These are phyloP conservation scores for Andricus grossulariae DNA, from an alignment of 1,140 invertebrate species.

Conservation along the genomic window DNA sequence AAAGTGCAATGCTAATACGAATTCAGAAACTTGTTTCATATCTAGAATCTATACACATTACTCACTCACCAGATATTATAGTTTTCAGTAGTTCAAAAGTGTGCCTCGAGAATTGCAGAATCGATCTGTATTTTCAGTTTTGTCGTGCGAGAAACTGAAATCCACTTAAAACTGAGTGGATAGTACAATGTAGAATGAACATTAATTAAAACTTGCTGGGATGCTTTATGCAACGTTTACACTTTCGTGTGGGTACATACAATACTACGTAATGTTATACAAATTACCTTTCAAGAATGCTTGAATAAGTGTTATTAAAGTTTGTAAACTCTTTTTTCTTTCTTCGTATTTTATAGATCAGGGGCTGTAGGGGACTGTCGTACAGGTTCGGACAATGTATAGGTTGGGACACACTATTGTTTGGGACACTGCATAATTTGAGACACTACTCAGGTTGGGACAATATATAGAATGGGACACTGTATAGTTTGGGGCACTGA, in stretches of 20 bases:
- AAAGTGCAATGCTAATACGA: slow-evolving; percentile 30
- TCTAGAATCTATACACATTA: not conserved
- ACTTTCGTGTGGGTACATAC: not conserved
- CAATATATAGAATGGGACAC: too few species aligned
- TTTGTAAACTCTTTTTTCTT: not conserved
- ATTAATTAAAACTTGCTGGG: slow-evolving; percentile 20
- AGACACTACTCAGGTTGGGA: too few species aligned
- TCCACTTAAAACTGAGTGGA: slow-evolving; percentile 10
- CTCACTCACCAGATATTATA: not conserved
- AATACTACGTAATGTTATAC: not conserved
- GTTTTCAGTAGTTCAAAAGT: not conserved
- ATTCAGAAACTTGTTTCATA: slow-evolving; percentile 28
- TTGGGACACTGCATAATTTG: too few species aligned
- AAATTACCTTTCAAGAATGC: not conserved
- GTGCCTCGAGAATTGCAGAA: slow-evolving; percentile 12
- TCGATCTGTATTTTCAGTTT: not conserved
- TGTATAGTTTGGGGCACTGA: too few species aligned
- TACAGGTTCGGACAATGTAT: too few species aligned
- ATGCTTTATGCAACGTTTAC: slow-evolving; percentile 19
- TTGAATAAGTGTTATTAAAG: not conserved
- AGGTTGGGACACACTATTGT: too few species aligned
- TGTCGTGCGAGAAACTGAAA: slow-evolving; percentile 14
- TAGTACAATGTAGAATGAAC: slow-evolving; percentile 25
- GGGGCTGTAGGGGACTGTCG: too few species aligned
- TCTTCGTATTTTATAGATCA: not conserved